These are phyloP conservation scores for Palaemon carinicauda DNA, from an alignment of 1,140 invertebrate genomes.

Conservation along the genomic window DNA sequence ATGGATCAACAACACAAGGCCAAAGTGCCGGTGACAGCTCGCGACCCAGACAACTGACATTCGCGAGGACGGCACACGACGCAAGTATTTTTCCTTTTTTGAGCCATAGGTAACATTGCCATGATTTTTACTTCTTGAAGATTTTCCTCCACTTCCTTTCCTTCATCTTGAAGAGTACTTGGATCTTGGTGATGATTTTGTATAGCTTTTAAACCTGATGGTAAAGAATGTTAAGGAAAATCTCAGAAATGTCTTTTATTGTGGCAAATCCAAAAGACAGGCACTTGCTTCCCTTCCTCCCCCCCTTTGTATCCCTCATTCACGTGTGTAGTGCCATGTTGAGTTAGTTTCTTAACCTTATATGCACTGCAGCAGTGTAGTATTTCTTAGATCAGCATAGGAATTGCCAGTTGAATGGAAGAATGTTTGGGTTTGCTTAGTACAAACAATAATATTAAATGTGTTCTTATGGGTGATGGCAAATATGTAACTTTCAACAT, in stretches of 20 bases:
- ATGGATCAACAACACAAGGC: slow-evolving; percentile 53
- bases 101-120: slow-evolving; percentile 39
- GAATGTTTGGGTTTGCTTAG: no score
- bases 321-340: no score
- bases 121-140: slow-evolving; percentile 26
- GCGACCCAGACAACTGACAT: slow-evolving; percentile 55
- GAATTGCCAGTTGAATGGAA: no score
- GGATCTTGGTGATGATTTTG: slow-evolving; percentile 26
- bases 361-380: no score
- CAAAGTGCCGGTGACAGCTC: slow-evolving; percentile 55
- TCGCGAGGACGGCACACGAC: slow-evolving; percentile 54
- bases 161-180: slow-evolving; percentile 30
- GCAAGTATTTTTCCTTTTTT: slow-evolving; percentile 58
- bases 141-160: background rate
- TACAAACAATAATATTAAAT: no score
- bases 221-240: background rate
- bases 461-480: no score
- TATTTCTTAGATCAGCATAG: no score
- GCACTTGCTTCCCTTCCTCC: background rate
- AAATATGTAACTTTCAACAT: no score
- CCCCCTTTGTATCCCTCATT: background rate
- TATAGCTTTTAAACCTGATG: background rate
- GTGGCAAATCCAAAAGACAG: slow-evolving; percentile 49
- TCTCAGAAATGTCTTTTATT: background rate
- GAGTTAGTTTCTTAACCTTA: no score